Evolutionary conservation across 2,797 vertebrate genomes (phyloP).

Genomic region (Iguana delicatissima): DNA sequence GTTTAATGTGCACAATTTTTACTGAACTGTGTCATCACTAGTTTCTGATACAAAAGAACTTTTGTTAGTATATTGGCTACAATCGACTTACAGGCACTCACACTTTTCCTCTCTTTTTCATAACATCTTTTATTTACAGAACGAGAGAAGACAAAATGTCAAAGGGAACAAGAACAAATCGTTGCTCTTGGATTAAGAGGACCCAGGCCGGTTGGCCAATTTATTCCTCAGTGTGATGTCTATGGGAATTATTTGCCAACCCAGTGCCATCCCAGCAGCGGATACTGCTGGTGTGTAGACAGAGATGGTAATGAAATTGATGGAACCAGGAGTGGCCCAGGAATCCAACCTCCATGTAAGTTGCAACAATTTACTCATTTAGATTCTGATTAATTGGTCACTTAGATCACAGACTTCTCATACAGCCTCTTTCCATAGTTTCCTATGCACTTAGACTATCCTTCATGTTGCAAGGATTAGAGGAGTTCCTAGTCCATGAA

Average conservation of each 20-base stretch:
- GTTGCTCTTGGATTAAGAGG: slow-evolving; percentile 72
- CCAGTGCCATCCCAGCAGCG: slow-evolving; percentile 88
- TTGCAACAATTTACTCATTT: slow-evolving; percentile 39
- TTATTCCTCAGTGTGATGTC: slow-evolving; percentile 88
- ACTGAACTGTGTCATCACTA: neutral
- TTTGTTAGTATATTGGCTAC: neutral
- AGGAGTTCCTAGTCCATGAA: neutral
- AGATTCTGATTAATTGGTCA: neutral
- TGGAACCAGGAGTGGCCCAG: slow-evolving; percentile 84
- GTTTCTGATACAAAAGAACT: neutral
- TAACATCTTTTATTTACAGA: slow-evolving; percentile 69
- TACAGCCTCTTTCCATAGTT: neutral
- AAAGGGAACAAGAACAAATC: slow-evolving; percentile 84
- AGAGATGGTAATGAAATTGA: slow-evolving; percentile 87
- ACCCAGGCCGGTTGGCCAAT: slow-evolving; percentile 79
- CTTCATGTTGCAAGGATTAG: neutral
- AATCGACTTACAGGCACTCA: neutral
- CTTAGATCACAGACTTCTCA: neutral
- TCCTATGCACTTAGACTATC: neutral
- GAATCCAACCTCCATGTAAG: slow-evolving; percentile 91
- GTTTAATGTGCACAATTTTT: no score
- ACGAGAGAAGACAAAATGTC: slow-evolving; percentile 86
- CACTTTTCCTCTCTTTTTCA: slow-evolving; percentile 24
- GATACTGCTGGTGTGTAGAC: slow-evolving; percentile 95
- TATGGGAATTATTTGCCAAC: slow-evolving; percentile 86